Percentiles rank a stretch among this genome's conserved stretches.
Conservation (phyloP, 2,797 vertebrate genomes). For the Loris lydekkerianus region DNA sequence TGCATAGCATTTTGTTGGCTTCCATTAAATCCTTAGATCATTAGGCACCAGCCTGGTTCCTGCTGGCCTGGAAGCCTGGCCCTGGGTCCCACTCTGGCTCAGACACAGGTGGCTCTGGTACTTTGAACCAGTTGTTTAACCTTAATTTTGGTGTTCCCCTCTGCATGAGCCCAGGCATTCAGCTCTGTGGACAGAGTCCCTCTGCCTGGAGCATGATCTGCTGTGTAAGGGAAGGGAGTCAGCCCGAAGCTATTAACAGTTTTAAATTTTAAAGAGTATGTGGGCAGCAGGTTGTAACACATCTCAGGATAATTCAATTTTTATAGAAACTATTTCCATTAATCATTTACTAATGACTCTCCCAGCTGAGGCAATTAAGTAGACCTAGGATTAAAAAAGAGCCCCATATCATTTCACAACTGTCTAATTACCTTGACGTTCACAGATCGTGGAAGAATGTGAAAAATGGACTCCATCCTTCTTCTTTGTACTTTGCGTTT, state of each 20-base stretch:
- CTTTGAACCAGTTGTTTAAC: background rate
- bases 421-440: slow-evolving; percentile 49
- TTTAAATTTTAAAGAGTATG: background rate
- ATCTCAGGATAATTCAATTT: slow-evolving; percentile 65
- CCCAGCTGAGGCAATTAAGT: slow-evolving; percentile 65
- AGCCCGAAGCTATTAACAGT: background rate
- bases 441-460: slow-evolving; percentile 25
- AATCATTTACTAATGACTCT: slow-evolving; percentile 74
- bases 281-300: slow-evolving; percentile 47
- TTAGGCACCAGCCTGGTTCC: background rate
- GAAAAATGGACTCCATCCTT: slow-evolving; percentile 44
- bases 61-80: background rate
- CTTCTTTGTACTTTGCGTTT: slow-evolving; percentile 39
- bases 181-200: background rate
- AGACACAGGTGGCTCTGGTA: background rate
- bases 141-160: slow-evolving; percentile 21
- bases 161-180: background rate
- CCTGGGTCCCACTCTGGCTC: background rate
- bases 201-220: background rate
- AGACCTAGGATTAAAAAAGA: slow-evolving; percentile 48
- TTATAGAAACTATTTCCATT: slow-evolving; percentile 64
- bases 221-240: background rate
- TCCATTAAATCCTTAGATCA: background rate
- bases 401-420: slow-evolving; percentile 7
- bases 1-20: background rate